These are phyloP conservation scores for Drosophila kurseongensis DNA, from an alignment of 1,140 invertebrate species.

Conservation along the genomic window DNA sequence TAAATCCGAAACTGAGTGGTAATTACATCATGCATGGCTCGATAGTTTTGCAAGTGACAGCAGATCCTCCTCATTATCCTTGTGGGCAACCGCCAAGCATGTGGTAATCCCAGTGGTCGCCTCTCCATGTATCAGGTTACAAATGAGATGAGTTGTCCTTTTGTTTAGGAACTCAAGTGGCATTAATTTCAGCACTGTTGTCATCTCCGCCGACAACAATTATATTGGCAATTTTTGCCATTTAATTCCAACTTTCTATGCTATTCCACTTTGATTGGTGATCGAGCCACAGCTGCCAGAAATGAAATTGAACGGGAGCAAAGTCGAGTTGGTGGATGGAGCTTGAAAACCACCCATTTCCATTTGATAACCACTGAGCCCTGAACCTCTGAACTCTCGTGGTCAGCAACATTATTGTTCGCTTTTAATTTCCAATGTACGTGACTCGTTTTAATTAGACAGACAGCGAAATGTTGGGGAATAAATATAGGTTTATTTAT, in stretches of 20 bases:
- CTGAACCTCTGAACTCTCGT: constrained; percentile 31
- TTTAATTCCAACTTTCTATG: constrained; percentile 55
- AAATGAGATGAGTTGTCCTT: constrained; percentile 34
- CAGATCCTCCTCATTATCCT: constrained; percentile 36
- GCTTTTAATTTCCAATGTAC: constrained; percentile 58
- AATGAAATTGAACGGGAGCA: constrained; percentile 30
- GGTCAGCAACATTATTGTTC: constrained; percentile 44
- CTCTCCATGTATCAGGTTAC: constrained; percentile 25
- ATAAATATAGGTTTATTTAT: constrained; percentile 7
- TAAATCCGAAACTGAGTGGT: constrained; percentile 30
- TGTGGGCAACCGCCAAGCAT: constrained; percentile 25
- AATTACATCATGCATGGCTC: constrained; percentile 47
- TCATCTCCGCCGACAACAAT: constrained; percentile 22
- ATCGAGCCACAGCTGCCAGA: constrained; percentile 50
- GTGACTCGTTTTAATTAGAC: constrained; percentile 60
- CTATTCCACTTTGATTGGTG: constrained; percentile 46
- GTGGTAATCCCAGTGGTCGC: constrained; percentile 22
- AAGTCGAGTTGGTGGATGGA: not conserved
- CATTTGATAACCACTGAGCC: not conserved
- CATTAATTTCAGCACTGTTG: not conserved
- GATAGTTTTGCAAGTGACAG: constrained; percentile 16
- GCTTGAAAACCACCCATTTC: not conserved
- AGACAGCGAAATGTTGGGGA: constrained; percentile 1
- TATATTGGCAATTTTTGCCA: constrained; percentile 35
- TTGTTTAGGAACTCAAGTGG: constrained; percentile 8